Percentiles rank a stretch among this genome's conserved stretches.
These are phyloP conservation scores for Amiota mariae DNA, from an alignment of 2,888 invertebrate genomes.

Conservation along the genomic window DNA sequence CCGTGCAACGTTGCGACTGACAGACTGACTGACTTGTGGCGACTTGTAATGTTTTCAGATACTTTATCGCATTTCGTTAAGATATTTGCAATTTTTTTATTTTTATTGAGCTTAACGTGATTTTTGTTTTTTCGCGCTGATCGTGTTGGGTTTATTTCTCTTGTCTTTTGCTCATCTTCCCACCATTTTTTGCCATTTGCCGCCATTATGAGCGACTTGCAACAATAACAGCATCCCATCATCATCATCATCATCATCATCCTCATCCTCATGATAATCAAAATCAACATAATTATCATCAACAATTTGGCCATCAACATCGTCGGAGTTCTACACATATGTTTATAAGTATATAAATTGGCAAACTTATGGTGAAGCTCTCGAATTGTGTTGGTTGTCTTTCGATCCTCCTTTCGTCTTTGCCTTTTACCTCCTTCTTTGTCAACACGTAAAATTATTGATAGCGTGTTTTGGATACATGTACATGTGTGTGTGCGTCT, in stretches of 20 bases:
- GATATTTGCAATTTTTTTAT: slow-evolving; percentile 53
- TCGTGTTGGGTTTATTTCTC: slow-evolving; percentile 26
- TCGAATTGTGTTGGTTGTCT: too few relatives aligned
- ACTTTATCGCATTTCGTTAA: slow-evolving; percentile 65
- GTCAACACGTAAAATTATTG: slow-evolving; percentile 40
- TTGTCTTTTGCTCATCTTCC: slow-evolving; percentile 20
- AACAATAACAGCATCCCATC: not conserved
- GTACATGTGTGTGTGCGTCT: not conserved
- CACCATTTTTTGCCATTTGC: not conserved
- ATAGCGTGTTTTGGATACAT: slow-evolving; percentile 46
- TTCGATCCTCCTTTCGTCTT: not conserved
- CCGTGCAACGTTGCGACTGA: not conserved
- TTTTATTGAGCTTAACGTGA: slow-evolving; percentile 18
- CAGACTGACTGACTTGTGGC: not conserved
- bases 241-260: not conserved
- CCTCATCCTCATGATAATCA: not conserved
- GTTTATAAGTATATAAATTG: slow-evolving; percentile 57
- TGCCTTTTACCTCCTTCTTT: slow-evolving; percentile 1
- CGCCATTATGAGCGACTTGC: not conserved
- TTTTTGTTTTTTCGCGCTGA: slow-evolving; percentile 30
- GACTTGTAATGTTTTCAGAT: slow-evolving; percentile 59
- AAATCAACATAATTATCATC: not conserved
- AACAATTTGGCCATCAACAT: not conserved
- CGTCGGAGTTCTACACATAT: not conserved
- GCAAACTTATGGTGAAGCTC: slow-evolving; percentile 58